Conservation (phyloP, 2,113 vertebrate genomes). For the Orientallactaga bullata region DNA sequence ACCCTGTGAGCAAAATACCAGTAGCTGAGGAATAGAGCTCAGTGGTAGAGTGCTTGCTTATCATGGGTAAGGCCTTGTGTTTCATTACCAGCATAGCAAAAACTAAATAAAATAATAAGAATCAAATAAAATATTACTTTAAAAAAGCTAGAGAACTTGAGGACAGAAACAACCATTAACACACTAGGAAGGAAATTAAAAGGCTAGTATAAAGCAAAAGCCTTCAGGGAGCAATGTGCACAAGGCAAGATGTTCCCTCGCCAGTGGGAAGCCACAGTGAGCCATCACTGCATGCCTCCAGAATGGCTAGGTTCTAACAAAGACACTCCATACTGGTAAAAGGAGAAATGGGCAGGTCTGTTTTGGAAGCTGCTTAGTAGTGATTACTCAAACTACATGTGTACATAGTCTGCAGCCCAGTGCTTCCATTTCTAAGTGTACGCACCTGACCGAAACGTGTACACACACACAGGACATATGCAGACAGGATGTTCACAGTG, state of each 20-base stretch:
- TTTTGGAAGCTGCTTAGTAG: constrained; percentile 10
- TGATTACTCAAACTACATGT: background rate
- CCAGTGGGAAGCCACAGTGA: background rate
- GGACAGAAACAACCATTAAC: background rate
- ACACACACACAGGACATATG: background rate
- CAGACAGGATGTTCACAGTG: background rate
- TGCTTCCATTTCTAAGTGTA: background rate
- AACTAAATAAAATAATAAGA: too few species aligned
- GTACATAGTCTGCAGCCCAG: background rate
- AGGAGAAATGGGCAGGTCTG: background rate
- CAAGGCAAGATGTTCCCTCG: background rate
- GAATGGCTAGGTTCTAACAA: background rate
- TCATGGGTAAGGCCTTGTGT: too few species aligned
- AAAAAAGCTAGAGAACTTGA: constrained; percentile 38
- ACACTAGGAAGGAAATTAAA: constrained; percentile 37
- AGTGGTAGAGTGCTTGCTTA: too few species aligned
- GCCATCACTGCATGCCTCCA: background rate
- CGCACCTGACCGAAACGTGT: background rate
- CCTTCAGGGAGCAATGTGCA: too few species aligned
- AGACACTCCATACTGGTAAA: background rate
- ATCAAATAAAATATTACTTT: too few species aligned
- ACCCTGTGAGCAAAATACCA: too few species aligned
- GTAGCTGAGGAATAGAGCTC: too few species aligned
- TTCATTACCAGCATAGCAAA: too few species aligned
- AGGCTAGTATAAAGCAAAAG: background rate